Conservation (phyloP, 2,888 invertebrate species). For the Phaonia tiefii region DNA sequence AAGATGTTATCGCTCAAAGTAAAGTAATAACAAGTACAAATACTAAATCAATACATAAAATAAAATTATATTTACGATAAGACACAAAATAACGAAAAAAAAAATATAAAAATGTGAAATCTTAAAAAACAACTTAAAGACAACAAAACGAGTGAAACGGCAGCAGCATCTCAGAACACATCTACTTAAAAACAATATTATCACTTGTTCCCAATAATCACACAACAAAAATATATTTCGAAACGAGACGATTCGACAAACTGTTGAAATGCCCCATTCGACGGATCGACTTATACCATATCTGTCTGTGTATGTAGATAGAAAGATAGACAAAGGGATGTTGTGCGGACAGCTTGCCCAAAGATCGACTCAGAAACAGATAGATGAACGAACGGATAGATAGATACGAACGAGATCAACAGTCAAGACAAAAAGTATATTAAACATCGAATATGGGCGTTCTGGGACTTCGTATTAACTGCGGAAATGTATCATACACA, state of each 20-base stretch:
- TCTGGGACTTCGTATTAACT: neutral
- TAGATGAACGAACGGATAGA: constrained; percentile 46
- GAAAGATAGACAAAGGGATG: constrained; percentile 41
- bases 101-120: constrained; percentile 75
- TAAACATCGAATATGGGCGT: too few species aligned
- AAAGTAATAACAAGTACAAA: constrained; percentile 73
- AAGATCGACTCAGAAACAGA: constrained; percentile 10
- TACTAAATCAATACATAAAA: constrained; percentile 79
- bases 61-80: constrained; percentile 73
- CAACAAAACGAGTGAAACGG: constrained; percentile 48
- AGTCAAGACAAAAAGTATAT: neutral
- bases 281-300: neutral
- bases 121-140: constrained; percentile 72
- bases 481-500: constrained; percentile 23
- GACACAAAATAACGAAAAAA: constrained; percentile 67
- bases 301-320: too few species aligned
- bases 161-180: constrained; percentile 70
- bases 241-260: constrained; percentile 48
- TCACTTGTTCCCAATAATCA: constrained; percentile 78
- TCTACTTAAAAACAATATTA: constrained; percentile 80
- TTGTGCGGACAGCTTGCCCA: neutral
- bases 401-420: constrained; percentile 28
- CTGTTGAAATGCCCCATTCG: neutral
- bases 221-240: constrained; percentile 57
- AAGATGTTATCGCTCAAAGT: constrained; percentile 76